Percentiles rank a stretch among this genome's conserved stretches.
Evolutionary conservation across 2,888 invertebrate genomes (phyloP).

Genomic region (Drosophila mimetica): DNA sequence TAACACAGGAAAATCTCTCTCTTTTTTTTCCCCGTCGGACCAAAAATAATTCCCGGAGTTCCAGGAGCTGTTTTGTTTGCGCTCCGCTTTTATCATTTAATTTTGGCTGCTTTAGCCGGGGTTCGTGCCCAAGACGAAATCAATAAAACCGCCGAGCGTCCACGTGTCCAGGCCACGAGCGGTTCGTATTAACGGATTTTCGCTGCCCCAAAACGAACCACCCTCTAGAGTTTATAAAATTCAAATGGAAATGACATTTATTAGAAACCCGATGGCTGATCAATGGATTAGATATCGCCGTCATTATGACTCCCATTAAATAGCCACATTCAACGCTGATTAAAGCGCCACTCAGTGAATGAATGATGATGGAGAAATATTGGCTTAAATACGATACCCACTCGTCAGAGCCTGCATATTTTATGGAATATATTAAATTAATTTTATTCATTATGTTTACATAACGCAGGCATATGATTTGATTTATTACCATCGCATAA

Average conservation of each 20-base stretch:
- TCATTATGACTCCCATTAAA: constrained; percentile 1
- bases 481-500: constrained; percentile 15
- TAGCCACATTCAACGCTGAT: constrained; percentile 2
- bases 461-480: constrained; percentile 25
- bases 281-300: constrained; percentile 28
- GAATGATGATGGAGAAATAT: constrained; percentile 3
- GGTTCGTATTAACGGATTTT: constrained; percentile 35
- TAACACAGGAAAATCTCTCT: constrained; percentile 44
- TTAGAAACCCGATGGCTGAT: constrained; percentile 32
- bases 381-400: neutral
- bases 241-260: constrained; percentile 64
- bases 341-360: constrained; percentile 3
- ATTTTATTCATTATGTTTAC: constrained; percentile 20
- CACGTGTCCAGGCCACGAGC: constrained; percentile 37
- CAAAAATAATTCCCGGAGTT: constrained; percentile 73
- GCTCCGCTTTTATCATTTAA: constrained; percentile 67
- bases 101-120: constrained; percentile 55
- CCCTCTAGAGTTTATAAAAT: constrained; percentile 51
- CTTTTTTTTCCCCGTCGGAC: constrained; percentile 14
- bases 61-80: constrained; percentile 51
- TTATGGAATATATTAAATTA: constrained; percentile 31
- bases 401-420: constrained; percentile 11
- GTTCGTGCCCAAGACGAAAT: constrained; percentile 47
- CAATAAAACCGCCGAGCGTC: constrained; percentile 46
- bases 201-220: neutral